Conservation (phyloP, 2,888 invertebrate species). For the Gymnoscelis rufifasciata region DNA sequence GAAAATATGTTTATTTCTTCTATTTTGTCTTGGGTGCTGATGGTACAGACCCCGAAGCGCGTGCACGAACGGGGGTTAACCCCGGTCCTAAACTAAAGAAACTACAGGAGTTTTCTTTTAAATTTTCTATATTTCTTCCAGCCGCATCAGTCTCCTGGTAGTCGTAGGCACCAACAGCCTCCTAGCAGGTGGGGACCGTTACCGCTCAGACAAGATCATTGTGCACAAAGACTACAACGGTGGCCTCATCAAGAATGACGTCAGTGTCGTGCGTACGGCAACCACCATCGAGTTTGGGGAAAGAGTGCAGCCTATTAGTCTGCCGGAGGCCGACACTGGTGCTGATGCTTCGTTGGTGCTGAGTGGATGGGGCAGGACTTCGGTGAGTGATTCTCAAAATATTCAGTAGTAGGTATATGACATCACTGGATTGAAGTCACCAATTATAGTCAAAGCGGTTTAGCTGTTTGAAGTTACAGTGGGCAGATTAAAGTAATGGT, state of each 20-base stretch:
- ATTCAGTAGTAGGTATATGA: no score
- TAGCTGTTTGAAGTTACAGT: no score
- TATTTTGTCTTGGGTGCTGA: no score
- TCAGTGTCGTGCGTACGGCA: slow-evolving; percentile 59
- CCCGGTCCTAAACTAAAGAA: no score
- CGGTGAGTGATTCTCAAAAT: slow-evolving; percentile 45
- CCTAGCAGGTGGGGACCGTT: slow-evolving; percentile 54
- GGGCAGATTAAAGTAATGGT: no score
- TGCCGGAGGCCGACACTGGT: slow-evolving; percentile 50
- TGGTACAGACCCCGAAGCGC: no score
- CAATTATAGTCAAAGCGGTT: no score
- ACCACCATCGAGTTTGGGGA: slow-evolving; percentile 49
- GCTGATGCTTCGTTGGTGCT: slow-evolving; percentile 51
- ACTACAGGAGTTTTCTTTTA: no score
- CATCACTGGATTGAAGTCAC: no score
- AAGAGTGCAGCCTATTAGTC: slow-evolving; percentile 50
- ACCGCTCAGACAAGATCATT: slow-evolving; percentile 53
- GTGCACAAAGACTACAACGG: slow-evolving; percentile 63
- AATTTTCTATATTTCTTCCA: no score
- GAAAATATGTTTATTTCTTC: no score
- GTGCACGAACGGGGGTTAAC: no score
- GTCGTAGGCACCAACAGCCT: slow-evolving; percentile 72
- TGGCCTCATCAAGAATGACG: slow-evolving; percentile 55
- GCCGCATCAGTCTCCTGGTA: slow-evolving; percentile 37
- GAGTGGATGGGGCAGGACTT: slow-evolving; percentile 71